These are phyloP conservation scores for Sesamia nonagrioides DNA, from an alignment of 1,140 invertebrate genomes.

Conservation along the genomic window DNA sequence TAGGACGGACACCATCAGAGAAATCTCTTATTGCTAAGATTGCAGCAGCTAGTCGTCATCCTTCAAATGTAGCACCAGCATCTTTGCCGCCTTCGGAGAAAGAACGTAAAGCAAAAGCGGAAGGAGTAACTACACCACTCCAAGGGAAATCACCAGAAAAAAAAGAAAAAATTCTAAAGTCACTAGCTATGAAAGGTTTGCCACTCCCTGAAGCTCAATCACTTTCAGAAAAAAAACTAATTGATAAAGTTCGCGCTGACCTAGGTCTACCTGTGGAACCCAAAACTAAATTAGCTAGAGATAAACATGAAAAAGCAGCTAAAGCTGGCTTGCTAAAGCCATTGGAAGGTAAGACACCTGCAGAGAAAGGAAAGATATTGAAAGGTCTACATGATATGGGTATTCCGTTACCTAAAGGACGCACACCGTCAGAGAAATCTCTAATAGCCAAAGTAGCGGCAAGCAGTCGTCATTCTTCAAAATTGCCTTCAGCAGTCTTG, in stretches of 20 bases:
- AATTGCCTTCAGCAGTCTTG: conserved; percentile 40
- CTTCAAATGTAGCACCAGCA: not conserved
- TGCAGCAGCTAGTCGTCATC: conserved; percentile 17
- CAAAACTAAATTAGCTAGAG: not conserved
- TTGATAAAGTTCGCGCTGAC: not conserved
- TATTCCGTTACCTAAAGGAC: not conserved
- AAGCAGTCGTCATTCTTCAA: too few species aligned
- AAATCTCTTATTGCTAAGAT: conserved; percentile 60
- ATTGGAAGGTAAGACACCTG: not conserved
- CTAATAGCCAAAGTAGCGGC: too few species aligned
- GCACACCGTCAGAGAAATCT: not conserved
- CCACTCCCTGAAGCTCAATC: conserved; percentile 43
- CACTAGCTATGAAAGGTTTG: conserved; percentile 46
- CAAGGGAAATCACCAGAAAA: conserved; percentile 57
- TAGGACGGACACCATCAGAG: conserved; percentile 63
- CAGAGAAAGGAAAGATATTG: not conserved
- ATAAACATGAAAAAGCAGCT: not conserved
- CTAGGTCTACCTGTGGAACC: not conserved
- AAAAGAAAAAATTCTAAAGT: conserved; percentile 58
- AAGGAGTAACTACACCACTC: conserved; percentile 42
- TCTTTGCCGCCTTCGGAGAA: not conserved
- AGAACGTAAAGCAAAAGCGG: not conserved
- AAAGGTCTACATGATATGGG: not conserved
- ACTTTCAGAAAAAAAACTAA: not conserved
- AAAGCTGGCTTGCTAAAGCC: not conserved